These are phyloP conservation scores for Lepus townsendii DNA, from an alignment of 2,797 vertebrate genomes.

Conservation along the genomic window DNA sequence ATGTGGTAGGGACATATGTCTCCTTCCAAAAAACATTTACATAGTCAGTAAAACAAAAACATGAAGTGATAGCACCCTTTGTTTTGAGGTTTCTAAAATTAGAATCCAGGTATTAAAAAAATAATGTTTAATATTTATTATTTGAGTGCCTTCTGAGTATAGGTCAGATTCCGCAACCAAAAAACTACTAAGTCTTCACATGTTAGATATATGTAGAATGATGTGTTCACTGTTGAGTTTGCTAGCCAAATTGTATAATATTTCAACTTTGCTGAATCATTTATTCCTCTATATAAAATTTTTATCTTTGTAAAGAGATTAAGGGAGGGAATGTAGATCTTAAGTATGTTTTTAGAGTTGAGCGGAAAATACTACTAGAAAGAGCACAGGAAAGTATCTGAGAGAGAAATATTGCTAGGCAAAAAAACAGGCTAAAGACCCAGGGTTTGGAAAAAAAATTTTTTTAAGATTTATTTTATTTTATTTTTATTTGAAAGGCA, in stretches of 20 bases:
- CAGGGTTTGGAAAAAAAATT: neutral
- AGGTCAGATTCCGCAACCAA: conserved; percentile 62
- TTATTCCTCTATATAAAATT: conserved; percentile 43
- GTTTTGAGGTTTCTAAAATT: conserved; percentile 67
- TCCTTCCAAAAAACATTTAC: neutral
- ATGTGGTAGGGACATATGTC: conserved; percentile 13
- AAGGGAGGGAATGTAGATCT: neutral
- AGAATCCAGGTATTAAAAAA: neutral
- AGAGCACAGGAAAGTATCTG: neutral
- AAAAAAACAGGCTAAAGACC: neutral
- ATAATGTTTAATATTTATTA: conserved; percentile 14
- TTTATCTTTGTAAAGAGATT: neutral
- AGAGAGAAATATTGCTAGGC: neutral
- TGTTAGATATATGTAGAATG: neutral
- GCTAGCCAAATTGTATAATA: neutral
- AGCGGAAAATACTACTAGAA: neutral
- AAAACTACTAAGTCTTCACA: neutral
- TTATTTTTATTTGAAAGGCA: too few relatives aligned
- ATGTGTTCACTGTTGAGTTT: conserved; percentile 1
- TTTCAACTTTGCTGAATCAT: conserved; percentile 50
- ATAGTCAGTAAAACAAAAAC: conserved; percentile 14
- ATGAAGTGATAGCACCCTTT: neutral
- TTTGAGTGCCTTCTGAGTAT: conserved; percentile 54
- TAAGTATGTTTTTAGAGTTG: conserved; percentile 26
- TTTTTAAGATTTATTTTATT: too few relatives aligned